phyloP scores from a whole-genome alignment of 2,113 vertebrate species.

The Psophia crepitans region DNA sequence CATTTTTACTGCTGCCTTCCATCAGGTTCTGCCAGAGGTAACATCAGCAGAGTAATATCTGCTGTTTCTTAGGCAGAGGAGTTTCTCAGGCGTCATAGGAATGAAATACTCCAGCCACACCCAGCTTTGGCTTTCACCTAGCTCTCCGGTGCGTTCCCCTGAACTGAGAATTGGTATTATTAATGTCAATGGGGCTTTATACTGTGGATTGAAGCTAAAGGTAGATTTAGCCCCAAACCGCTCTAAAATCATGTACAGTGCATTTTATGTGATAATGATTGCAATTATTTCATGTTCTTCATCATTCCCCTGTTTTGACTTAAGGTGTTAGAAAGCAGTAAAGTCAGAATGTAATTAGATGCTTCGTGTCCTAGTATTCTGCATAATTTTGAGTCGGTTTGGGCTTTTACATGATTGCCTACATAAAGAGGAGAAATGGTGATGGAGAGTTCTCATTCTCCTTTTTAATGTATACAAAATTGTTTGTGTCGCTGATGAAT shows the following conservation, averaged over 20 bases:
- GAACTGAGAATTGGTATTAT: background rate
- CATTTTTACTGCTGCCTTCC: background rate
- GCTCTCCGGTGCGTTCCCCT: background rate
- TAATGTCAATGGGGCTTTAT: background rate
- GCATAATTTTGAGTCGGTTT: background rate
- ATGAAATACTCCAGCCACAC: background rate
- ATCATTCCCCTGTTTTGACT: background rate
- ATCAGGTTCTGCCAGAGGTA: background rate
- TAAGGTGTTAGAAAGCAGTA: background rate
- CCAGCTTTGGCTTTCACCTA: background rate
- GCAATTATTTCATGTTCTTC: background rate
- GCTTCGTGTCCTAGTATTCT: background rate
- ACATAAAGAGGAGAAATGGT: background rate
- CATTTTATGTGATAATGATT: background rate
- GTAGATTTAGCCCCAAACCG: background rate
- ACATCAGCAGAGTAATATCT: background rate
- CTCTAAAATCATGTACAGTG: background rate
- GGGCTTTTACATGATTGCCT: background rate
- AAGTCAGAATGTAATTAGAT: background rate
- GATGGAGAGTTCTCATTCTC: background rate
- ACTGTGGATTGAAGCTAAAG: background rate
- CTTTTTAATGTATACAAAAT: background rate
- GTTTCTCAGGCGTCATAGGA: background rate
- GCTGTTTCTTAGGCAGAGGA: background rate
- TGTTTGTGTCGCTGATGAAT: fast-evolving